Conservation (phyloP, 2,888 invertebrate genomes). For the Napeogenes sylphis region DNA sequence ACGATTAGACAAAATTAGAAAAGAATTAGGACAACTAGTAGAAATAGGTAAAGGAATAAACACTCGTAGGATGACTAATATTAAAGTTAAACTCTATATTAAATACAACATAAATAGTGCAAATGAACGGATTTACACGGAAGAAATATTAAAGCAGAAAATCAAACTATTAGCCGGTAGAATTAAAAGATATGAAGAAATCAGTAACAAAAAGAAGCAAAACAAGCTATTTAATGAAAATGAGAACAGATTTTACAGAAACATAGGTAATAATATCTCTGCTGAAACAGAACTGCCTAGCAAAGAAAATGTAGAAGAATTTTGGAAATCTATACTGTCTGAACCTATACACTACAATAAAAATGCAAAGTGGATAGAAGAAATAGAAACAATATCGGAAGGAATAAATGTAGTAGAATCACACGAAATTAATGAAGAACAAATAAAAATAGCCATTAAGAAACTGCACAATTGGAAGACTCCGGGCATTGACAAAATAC, state of each 20-base stretch:
- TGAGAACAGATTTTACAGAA: too few species aligned
- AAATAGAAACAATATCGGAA: conserved; percentile 11
- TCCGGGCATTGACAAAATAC: too few species aligned
- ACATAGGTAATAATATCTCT: conserved; percentile 7
- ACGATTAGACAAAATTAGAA: background rate
- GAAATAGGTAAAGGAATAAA: background rate
- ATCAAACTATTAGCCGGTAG: conserved; percentile 22
- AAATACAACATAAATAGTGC: conserved; percentile 11
- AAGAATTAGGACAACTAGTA: background rate
- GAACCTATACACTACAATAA: conserved; percentile 1
- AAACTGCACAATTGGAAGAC: too few species aligned
- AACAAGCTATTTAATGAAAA: too few species aligned
- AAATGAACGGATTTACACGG: conserved; percentile 9
- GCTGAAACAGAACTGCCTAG: background rate
- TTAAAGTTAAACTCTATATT: conserved; percentile 2
- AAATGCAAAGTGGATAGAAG: conserved; percentile 15
- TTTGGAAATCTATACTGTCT: background rate
- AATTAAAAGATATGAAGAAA: conserved; percentile 15
- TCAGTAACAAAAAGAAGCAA: too few species aligned
- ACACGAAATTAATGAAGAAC: too few species aligned
- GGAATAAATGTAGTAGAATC: background rate
- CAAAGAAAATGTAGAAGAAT: background rate
- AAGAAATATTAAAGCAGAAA: conserved; percentile 17
- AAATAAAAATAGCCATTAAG: too few species aligned
- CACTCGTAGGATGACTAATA: conserved; percentile 5